These are phyloP conservation scores for Drosophila nr. fundita DNA, from an alignment of 2,888 invertebrate species.

Conservation along the genomic window DNA sequence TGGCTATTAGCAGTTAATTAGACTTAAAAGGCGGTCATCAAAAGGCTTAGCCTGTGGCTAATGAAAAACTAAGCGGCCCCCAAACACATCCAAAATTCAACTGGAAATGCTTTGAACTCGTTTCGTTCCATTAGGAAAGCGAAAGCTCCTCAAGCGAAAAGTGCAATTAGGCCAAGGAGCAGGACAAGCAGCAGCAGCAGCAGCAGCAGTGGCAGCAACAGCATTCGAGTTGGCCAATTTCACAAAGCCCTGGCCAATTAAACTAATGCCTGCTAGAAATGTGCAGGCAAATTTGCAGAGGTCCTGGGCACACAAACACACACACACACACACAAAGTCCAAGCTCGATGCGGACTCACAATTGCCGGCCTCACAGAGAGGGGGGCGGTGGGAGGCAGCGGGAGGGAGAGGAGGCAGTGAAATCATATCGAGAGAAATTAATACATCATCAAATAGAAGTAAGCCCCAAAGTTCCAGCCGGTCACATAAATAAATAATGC, in stretches of 20 bases:
- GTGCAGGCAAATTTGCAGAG: conserved; percentile 60
- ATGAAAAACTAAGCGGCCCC: conserved; percentile 74
- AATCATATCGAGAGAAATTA: conserved; percentile 68
- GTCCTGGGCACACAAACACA: conserved; percentile 4
- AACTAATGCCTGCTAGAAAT: conserved; percentile 59
- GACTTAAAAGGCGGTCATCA: conserved; percentile 76
- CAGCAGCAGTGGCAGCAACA: conserved; percentile 9
- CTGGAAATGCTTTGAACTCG: conserved; percentile 71
- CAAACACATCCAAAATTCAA: conserved; percentile 16
- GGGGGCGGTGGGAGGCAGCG: neutral
- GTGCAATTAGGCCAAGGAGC: conserved; percentile 70
- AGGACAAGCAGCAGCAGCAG: conserved; percentile 11
- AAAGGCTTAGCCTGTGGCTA: conserved; percentile 73
- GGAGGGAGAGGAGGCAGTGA: conserved; percentile 7
- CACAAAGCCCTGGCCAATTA: conserved; percentile 61
- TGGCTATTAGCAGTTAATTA: conserved; percentile 81
- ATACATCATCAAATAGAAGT: conserved; percentile 68
- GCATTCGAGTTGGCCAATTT: conserved; percentile 56
- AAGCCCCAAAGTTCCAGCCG: conserved; percentile 61
- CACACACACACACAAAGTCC: conserved; percentile 2
- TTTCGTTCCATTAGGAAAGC: conserved; percentile 68
- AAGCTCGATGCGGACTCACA: neutral
- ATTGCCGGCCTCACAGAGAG: neutral
- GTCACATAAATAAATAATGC: conserved; percentile 78
- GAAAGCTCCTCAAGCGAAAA: conserved; percentile 68